Base-by-base conservation (phyloP, 2,113 vertebrate species). In the Lepisosteus osseus region DNA sequence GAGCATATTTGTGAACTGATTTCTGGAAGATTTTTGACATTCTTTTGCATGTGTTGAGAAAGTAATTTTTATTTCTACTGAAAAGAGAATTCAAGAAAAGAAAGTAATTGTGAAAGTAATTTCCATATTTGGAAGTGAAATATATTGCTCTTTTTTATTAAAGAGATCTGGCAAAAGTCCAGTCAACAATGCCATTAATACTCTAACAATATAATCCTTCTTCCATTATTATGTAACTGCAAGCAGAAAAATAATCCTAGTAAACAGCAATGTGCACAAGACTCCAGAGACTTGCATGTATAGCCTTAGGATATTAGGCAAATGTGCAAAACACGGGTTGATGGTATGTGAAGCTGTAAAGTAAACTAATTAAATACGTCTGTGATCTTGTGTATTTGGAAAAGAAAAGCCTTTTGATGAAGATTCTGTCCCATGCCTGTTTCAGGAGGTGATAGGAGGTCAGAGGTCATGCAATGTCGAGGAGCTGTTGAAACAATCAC, bases 141-240 rank as follows among this genome's bases (percentile, higher is more conserved):
- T 14, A 29, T 29, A 42, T 56, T 54, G 13, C 4, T 17, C 12
- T 67, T 68, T 68, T 47, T 17, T 7, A 11, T 6, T 40, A 3
- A 42, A 5, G 56, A 61, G 41, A 69, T 55, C 40, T 70, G 56
- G 59, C 82, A 80, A 78, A 75, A 82, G 74, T 77, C 76, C 61
- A n/a, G 72, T 75, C 68, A 78, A 74, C 68, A 71, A 77, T 76
- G 63, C 42, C 54, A 74, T 82, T 76, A 76, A 74, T 82, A 74
- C 73, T 70, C 82, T 77, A 72, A 82, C 80, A 80, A 55, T 56
- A 73, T 90, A 89, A 90, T 87, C 88, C 86, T 78, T 78, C 74
- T 79, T 82, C 71, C 75, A 73, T 82, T 81, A 82, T 90, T 91
- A 88, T 84, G 85, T 89, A 89, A 90, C 86, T 74, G 73, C 64